These are phyloP conservation scores for Pseudomugil gertrudae DNA, from an alignment of 2,797 vertebrate genomes.

Conservation along the genomic window DNA sequence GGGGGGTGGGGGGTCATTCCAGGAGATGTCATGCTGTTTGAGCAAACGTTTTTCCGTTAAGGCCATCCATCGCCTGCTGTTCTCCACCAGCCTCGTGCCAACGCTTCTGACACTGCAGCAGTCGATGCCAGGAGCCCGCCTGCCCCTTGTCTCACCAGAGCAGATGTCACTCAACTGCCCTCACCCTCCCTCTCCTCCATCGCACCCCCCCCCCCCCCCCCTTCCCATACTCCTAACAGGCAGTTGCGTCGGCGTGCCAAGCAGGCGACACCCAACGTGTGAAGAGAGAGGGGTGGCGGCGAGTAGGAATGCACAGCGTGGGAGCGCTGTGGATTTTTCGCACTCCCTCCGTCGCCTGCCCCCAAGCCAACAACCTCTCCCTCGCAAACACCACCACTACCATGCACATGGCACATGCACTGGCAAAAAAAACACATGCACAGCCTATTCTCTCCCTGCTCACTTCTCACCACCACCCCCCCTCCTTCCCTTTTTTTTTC, in stretches of 20 bases:
- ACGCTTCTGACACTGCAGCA: constrained; percentile 80
- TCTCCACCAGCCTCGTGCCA: constrained; percentile 78
- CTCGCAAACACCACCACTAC: constrained; percentile 56
- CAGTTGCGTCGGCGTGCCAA: constrained; percentile 69
- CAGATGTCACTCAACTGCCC: constrained; percentile 92
- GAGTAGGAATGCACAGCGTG: constrained; percentile 75
- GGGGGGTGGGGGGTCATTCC: constrained; percentile 87
- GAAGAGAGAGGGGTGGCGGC: constrained; percentile 68
- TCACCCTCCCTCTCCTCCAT: constrained; percentile 68
- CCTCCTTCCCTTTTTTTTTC: not conserved
- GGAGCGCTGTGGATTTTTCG: constrained; percentile 62
- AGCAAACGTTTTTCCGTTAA: constrained; percentile 88
- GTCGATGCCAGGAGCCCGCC: constrained; percentile 83
- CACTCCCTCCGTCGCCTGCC: constrained; percentile 49
- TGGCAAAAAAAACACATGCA: constrained; percentile 59
- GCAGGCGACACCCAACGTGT: constrained; percentile 80
- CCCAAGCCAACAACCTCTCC: constrained; percentile 57
- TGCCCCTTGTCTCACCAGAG: constrained; percentile 86
- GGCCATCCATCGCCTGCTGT: constrained; percentile 88
- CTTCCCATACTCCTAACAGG: constrained; percentile 76
- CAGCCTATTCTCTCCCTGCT: constrained; percentile 21
- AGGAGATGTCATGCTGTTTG: constrained; percentile 96
- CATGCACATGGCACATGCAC: constrained; percentile 49
- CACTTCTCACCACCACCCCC: constrained; percentile 13
- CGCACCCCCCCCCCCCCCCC: constrained; percentile 22